These are phyloP conservation scores for Rattus rattus DNA, from an alignment of 2,113 vertebrate species.

Conservation along the genomic window DNA sequence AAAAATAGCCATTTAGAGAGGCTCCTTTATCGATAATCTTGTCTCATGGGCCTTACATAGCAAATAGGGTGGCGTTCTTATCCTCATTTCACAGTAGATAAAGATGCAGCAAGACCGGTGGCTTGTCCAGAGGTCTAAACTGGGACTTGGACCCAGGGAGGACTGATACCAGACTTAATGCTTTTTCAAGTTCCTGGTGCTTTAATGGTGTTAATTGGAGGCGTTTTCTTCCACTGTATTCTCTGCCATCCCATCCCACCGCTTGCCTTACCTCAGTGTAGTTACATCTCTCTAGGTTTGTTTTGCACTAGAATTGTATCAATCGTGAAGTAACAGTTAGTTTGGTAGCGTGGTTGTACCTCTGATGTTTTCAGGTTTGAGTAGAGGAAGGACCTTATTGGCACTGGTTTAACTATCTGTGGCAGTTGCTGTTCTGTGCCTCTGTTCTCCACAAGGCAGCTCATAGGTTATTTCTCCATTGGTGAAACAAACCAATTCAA, in stretches of 20 bases:
- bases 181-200: conserved; percentile 9
- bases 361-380: conserved; percentile 31
- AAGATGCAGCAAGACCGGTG: not conserved
- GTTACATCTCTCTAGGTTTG: not conserved
- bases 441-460: not conserved
- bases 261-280: not conserved
- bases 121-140: not conserved
- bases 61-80: not conserved
- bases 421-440: not conserved
- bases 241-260: not conserved
- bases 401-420: not conserved
- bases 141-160: not conserved
- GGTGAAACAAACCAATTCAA: no score
- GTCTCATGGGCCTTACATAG: not conserved
- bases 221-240: not conserved
- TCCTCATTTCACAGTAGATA: not conserved
- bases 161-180: not conserved
- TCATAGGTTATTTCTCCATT: no score
- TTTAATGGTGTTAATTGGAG: not conserved
- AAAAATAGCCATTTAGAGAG: conserved; percentile 2
- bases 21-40: not conserved
- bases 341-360: conserved; percentile 7
- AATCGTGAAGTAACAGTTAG: conserved; percentile 24
- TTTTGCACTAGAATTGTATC: conserved; percentile 21
- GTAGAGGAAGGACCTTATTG: not conserved